Conservation (phyloP, 1,140 invertebrate genomes). For the Musca domestica region DNA sequence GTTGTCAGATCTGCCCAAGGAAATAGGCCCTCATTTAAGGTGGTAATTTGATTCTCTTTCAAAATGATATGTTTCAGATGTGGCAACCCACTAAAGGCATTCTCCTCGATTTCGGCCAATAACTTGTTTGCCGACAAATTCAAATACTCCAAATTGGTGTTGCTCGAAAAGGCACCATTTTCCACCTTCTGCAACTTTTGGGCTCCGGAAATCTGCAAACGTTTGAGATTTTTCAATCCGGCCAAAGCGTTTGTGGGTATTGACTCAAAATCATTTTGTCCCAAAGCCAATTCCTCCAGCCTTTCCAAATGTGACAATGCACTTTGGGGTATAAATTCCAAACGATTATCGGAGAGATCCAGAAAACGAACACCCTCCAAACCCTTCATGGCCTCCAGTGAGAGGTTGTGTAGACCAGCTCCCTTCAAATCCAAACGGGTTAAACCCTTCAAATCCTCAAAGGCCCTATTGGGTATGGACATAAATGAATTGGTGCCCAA, state of each 20-base stretch:
- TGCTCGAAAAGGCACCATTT: conserved; percentile 73
- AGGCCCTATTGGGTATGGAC: conserved; percentile 69
- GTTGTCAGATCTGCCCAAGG: conserved; percentile 74
- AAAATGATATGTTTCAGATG: conserved; percentile 73
- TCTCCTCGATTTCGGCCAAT: conserved; percentile 68
- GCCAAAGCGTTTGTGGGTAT: conserved; percentile 71
- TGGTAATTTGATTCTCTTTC: conserved; percentile 74
- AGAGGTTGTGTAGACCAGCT: conserved; percentile 74
- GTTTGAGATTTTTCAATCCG: conserved; percentile 71
- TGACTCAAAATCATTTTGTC: conserved; percentile 75
- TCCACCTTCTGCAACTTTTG: conserved; percentile 68
- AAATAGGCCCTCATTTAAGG: conserved; percentile 71
- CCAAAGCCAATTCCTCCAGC: conserved; percentile 76
- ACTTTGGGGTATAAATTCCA: conserved; percentile 71
- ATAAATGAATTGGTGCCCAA: conserved; percentile 80
- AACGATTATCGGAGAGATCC: conserved; percentile 75
- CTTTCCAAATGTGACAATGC: conserved; percentile 69
- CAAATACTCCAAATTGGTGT: conserved; percentile 76
- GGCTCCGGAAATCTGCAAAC: conserved; percentile 74
- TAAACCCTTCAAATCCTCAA: conserved; percentile 70
- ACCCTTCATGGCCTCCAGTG: conserved; percentile 71
- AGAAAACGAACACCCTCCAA: conserved; percentile 70
- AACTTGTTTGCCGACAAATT: conserved; percentile 75
- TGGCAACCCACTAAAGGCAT: conserved; percentile 72
- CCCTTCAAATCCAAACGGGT: conserved; percentile 75